Evolutionary conservation across 1,140 invertebrate species (phyloP).

Genomic region (Argopecten irradians): DNA sequence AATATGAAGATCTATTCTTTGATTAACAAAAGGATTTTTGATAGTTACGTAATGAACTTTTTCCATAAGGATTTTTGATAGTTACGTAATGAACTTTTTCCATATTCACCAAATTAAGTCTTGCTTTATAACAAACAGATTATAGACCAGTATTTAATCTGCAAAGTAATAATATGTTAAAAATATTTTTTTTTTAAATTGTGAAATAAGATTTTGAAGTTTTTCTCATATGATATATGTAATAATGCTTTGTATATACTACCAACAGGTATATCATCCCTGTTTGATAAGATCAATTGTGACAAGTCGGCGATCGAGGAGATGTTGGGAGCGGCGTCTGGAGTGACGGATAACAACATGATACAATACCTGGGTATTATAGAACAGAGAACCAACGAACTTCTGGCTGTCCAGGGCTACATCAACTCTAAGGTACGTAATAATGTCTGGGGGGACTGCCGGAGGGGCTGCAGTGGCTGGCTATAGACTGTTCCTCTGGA

Average conservation of each 20-base stretch:
- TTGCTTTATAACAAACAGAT: too few relatives aligned
- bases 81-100: too few relatives aligned
- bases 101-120: too few relatives aligned
- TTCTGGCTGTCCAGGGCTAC: conserved; percentile 73
- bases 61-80: too few relatives aligned
- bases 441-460: neutral
- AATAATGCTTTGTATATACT: conserved; percentile 35
- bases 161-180: neutral
- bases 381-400: conserved; percentile 77
- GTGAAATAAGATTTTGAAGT: neutral
- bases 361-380: conserved; percentile 77
- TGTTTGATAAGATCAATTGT: conserved; percentile 77
- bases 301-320: conserved; percentile 75
- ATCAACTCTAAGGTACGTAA: conserved; percentile 68
- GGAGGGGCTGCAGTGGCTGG: neutral
- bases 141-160: too few relatives aligned
- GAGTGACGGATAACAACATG: conserved; percentile 76
- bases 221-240: neutral
- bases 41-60: too few relatives aligned
- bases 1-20: neutral
- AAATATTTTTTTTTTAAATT: neutral
- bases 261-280: conserved; percentile 73
- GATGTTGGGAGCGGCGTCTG: conserved; percentile 74
- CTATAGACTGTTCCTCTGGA: neutral
- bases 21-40: neutral